Base-by-base conservation (phyloP, 2,113 vertebrate species). In the Acanthisitta chloris region DNA sequence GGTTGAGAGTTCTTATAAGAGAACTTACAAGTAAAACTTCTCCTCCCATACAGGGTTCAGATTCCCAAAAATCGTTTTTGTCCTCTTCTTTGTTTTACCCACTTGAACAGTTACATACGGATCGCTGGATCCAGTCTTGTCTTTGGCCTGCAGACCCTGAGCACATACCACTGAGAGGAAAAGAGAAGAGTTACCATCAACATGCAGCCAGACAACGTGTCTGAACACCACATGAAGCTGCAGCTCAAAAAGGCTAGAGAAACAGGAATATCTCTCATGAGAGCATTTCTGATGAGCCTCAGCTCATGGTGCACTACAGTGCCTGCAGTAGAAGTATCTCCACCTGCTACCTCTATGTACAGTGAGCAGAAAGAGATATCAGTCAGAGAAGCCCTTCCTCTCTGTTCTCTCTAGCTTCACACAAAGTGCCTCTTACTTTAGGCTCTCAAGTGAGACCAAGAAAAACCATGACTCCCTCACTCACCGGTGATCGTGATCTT, bases 11-110 rank as follows among this genome's bases (percentile, higher is more conserved):
- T 24, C 19, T 59, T 58, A 8, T 59, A 29, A 54, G 25, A 76
- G 46, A 28, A 99, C 99, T 99, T 97, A 99, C 99, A 99, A 99
- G 95, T 99, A 99, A 95, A 98, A 99, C 94, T 99, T 99, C 94
- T 99, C 99, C 86, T 99, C 99, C 99, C 99, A 99, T 58, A 99
- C 98, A 43, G 99, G 99, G 96, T 99, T 99, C 89, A 99, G 98
- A 94, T 99, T 99, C 40, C 99, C 99, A 97, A 99, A 99, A 96
- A 99, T 99, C 0, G 99, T 99, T 97, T 99, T 99, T 81, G 99
- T 99, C 82, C 99, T 99, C 97, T 99, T 99, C 98, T 99, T 99
- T 33, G 99, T 99, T 97, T 99, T 99, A 67, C 99, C 99, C 58
- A 99, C 99, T 97, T 99, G 99, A 85, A 99, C 99, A 0, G 99